Conservation (phyloP, 1,140 invertebrate genomes). For the Copidosoma floridanum region DNA sequence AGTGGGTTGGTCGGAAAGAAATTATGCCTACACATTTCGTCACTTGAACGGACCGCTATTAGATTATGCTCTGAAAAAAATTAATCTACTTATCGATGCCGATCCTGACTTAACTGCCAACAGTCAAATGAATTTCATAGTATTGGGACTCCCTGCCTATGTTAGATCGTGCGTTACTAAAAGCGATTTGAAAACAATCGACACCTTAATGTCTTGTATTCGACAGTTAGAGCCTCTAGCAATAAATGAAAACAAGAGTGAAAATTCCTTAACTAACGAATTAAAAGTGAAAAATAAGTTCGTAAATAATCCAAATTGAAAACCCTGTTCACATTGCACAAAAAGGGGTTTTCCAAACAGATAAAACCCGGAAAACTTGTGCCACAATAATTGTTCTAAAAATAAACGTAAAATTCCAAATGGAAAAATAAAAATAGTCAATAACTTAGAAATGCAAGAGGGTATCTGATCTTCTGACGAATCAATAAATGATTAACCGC, state of each 20-base stretch:
- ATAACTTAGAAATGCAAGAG: not conserved
- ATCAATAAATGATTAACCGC: not conserved
- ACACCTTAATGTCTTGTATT: not conserved
- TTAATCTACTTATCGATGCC: not conserved
- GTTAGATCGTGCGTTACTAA: not conserved
- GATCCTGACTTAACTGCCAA: not conserved
- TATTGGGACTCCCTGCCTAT: not conserved
- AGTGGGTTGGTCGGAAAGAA: not conserved
- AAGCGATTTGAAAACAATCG: not conserved
- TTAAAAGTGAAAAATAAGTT: not conserved
- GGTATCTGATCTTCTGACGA: not conserved
- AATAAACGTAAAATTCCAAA: not conserved
- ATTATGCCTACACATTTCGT: too few species aligned
- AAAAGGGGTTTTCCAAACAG: not conserved
- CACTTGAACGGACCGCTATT: not conserved
- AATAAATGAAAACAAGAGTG: not conserved
- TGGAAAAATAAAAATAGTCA: not conserved
- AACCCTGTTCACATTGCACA: not conserved
- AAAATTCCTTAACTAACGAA: not conserved
- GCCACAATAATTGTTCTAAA: not conserved
- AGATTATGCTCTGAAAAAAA: not conserved
- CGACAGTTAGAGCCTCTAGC: not conserved
- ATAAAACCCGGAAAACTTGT: not conserved
- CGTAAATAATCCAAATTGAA: not conserved
- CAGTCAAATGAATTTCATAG: not conserved